Evolutionary conservation across 35 echinoderm and acorn worm species (phyloP).

Genomic region (Ophioderma brevispina): DNA sequence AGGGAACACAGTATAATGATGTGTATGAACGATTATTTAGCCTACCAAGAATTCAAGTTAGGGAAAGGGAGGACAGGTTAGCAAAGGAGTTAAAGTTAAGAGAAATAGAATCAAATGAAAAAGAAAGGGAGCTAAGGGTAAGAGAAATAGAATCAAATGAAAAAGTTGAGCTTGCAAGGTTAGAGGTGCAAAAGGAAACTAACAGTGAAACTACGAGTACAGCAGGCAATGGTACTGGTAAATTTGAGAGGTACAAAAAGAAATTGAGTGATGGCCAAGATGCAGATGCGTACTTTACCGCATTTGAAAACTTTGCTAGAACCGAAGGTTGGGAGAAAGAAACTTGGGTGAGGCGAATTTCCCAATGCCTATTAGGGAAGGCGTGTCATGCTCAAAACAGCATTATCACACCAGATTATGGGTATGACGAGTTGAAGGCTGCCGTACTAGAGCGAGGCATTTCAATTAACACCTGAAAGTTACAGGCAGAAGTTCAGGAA

Average conservation of each 20-base stretch:
- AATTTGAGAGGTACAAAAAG: not conserved
- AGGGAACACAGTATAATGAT: too few relatives aligned
- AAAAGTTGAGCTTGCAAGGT: too few relatives aligned
- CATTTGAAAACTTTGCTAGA: not conserved
- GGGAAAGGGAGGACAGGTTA: too few relatives aligned
- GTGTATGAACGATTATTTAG: too few relatives aligned
- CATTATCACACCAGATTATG: not conserved
- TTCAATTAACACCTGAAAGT: not conserved
- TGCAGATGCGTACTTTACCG: conserved; percentile 1
- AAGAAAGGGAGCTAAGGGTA: too few relatives aligned
- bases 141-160: too few relatives aligned
- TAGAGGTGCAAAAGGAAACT: too few relatives aligned
- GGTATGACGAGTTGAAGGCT: not conserved
- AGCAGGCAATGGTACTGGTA: too few relatives aligned
- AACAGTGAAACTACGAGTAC: too few relatives aligned
- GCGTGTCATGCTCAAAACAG: not conserved
- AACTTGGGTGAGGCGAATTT: not conserved
- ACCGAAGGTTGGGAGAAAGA: not conserved
- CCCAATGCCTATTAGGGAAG: not conserved
- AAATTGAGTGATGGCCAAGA: not conserved
- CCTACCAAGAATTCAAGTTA: too few relatives aligned
- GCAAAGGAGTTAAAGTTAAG: too few relatives aligned
- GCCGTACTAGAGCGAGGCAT: not conserved
- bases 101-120: too few relatives aligned
- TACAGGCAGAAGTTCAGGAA: not conserved